Percentiles rank a stretch among this genome's conserved stretches.
These are phyloP conservation scores for Liposcelis brunnea DNA, from an alignment of 2,888 invertebrate genomes.

Conservation along the genomic window DNA sequence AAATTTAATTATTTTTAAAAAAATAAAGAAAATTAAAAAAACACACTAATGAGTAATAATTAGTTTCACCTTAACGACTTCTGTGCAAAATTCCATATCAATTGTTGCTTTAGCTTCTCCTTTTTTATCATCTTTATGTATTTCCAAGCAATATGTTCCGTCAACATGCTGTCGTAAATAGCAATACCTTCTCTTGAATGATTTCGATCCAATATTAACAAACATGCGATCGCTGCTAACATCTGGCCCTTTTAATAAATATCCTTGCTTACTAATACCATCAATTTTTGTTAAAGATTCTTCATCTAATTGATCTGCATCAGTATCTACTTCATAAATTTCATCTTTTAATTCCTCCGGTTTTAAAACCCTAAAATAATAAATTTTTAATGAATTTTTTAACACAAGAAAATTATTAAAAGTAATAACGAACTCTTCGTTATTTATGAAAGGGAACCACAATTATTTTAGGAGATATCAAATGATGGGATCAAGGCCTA, in stretches of 20 bases:
- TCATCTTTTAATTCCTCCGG: constrained; percentile 55
- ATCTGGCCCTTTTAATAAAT: constrained; percentile 81
- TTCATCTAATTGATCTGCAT: constrained; percentile 63
- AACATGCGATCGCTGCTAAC: constrained; percentile 79
- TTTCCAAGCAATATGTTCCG: constrained; percentile 76
- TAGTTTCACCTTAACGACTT: constrained; percentile 55
- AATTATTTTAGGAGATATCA: not conserved
- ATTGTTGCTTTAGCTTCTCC: constrained; percentile 80
- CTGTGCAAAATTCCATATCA: constrained; percentile 85
- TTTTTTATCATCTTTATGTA: constrained; percentile 86
- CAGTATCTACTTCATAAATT: constrained; percentile 77
- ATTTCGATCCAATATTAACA: constrained; percentile 79
- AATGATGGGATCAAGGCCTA: not conserved
- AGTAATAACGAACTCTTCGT: no score
- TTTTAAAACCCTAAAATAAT: constrained; percentile 27
- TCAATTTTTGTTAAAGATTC: constrained; percentile 39
- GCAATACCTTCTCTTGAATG: constrained; percentile 80
- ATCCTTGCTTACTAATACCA: constrained; percentile 76
- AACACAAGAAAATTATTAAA: not conserved
- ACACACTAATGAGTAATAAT: constrained; percentile 9
- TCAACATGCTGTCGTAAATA: constrained; percentile 80
- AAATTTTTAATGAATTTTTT: no score
- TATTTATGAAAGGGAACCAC: no score
- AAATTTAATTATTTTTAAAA: no score
- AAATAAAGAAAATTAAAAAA: constrained; percentile 10